Evolutionary conservation across 2,888 invertebrate genomes (phyloP), one percentile per base, ranked within the genome.

Genomic region (Teinopalpus imperialis): DNA sequence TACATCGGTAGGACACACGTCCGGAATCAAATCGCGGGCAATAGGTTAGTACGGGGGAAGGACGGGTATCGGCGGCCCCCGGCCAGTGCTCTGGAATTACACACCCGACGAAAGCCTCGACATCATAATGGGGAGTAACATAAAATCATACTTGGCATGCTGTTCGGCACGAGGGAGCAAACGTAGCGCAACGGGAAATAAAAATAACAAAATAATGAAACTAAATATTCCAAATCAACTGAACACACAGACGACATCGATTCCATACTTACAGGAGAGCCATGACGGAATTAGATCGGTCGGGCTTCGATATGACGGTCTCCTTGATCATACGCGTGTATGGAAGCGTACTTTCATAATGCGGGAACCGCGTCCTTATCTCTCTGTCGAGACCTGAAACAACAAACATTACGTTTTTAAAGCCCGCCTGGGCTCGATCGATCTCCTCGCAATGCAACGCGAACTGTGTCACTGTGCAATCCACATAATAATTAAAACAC

Each of bases 71-170:
- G 74, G 77, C 79, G 78, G 74, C 78, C 74, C 74, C 77, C 85
- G 85, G 78, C 80, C 88, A 81, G 81, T 86, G 81, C 79, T 77
- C 73, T 75, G 75, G 66, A 74, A 74, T 78, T 83, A 82, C 77
- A 85, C 87, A 87, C 80, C 88, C 89, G 89, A 89, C 88, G 89
- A 89, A 89, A 89, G 89, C 89, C 89, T 89, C 89, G 82, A 83
- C 89, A 88, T 87, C 81, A 80, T 78, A 71, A 82, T 71, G 69
- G 62, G 78, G 77, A 64, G 65, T 72, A 81, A 83, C 77, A 79
- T 74, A 81, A 86, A 66, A 61, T 62, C 57, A 74, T 82, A 82
- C 79, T 76, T 88, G 89, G 89, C 88, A 88, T 88, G 86, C 89
- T 87, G 86, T 85, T 86, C 81, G 80, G 74, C 80, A 87, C 83